phyloP scores from a whole-genome alignment of 2,797 vertebrate genomes.

The Adrianichthys oophorus region DNA sequence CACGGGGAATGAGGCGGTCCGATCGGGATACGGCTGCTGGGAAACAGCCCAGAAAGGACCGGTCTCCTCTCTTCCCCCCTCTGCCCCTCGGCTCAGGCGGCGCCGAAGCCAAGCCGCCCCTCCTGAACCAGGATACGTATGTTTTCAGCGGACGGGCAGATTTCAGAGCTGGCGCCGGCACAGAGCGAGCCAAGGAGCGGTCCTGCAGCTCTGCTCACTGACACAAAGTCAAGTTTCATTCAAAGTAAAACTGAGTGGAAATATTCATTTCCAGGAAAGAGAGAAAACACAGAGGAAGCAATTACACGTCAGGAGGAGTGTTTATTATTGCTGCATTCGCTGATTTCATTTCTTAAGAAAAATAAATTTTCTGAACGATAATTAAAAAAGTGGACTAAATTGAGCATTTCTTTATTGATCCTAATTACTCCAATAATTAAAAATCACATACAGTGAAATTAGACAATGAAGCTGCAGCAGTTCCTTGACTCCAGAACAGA shows the following conservation, averaged over 20 bases:
- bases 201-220: conserved; percentile 44
- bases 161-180: conserved; percentile 65
- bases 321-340: conserved; percentile 14
- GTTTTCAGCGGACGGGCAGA: conserved; percentile 62
- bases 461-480: conserved; percentile 67
- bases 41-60: conserved; percentile 43
- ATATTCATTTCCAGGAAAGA: conserved; percentile 11
- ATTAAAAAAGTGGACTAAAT: conserved; percentile 23
- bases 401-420: conserved; percentile 64
- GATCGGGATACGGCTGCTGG: conserved; percentile 58
- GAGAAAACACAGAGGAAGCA: conserved; percentile 10
- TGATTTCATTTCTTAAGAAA: conserved; percentile 5
- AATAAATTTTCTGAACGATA: conserved; percentile 12
- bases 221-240: conserved; percentile 27
- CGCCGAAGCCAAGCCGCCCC: conserved; percentile 44
- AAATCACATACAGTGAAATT: conserved; percentile 77
- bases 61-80: conserved; percentile 35
- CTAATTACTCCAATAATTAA: conserved; percentile 76
- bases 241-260: conserved; percentile 16
- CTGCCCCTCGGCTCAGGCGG: conserved; percentile 50
- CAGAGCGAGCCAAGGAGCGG: conserved; percentile 45
- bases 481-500: conserved; percentile 48
- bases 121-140: conserved; percentile 52
- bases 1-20: conserved; percentile 47
- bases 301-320: conserved; percentile 1